Base-by-base conservation (phyloP, 2,113 vertebrate species). In the Hassar affinis region DNA sequence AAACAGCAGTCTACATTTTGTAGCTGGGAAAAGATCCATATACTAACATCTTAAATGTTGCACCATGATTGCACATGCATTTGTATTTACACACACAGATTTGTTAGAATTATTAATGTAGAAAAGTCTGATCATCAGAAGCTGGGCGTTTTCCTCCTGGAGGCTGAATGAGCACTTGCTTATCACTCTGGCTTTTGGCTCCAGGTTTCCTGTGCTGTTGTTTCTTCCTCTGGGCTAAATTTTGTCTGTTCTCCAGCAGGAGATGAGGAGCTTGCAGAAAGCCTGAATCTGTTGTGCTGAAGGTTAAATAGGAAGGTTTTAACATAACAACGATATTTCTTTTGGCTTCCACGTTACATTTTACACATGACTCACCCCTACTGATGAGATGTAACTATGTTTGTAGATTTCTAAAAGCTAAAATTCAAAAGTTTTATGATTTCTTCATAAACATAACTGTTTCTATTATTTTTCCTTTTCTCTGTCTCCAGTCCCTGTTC, bases 401-500 rank as follows among this genome's bases (percentile, higher is more conserved):
- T n/a, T 71, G 9, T 47, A 47, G 68, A 25, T n/a, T 25, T 47
- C 10, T 20, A 10, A 20, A 68, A 38, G 33, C 17, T 68, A 68
- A 68, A 8, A 6, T 42, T 42, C 38, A 3, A 42, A 42, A 42
- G 38, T 42, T 42, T 42, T 42, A 42, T 3, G 38, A 42, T 42
- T 42, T 72, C 12, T 47, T 27, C 47, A 49, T 15, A 74, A 74
- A 6, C 11, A 1, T 49, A 49, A 49, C 25, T 11, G 17, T 27
- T 74, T 42, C 42, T 27, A 54, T 84, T 17, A 9, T 10, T 66
- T 10, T 80, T 7, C 38, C 11, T 64, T 6, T 45, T 52, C 30
- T 25, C 49, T 68, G 81, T 81, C 51, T 68, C 6, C 93, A 99
- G 97, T 99, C 97, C 91, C 96, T 99, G 88, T 99, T 99, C 93